A percentile compares a stretch with the other conserved stretches of the same genome.
These are phyloP conservation scores for Drosophila sturtevanti DNA, from an alignment of 1,140 invertebrate genomes.

Conservation along the genomic window DNA sequence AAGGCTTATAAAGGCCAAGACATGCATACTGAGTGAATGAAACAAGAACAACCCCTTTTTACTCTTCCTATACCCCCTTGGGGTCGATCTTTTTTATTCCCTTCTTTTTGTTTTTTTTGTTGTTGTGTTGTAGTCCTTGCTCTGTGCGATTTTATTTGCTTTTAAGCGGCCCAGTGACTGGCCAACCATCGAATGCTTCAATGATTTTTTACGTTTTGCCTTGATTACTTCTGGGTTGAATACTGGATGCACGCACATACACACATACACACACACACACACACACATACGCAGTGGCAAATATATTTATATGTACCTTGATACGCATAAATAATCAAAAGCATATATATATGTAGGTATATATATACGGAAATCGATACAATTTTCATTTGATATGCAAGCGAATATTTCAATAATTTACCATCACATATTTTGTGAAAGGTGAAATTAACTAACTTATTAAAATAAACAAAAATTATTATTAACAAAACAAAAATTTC, in stretches of 20 bases:
- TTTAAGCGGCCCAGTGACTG: slow-evolving; percentile 62
- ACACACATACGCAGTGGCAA: not conserved
- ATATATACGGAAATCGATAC: slow-evolving; percentile 35
- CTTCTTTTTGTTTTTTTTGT: slow-evolving; percentile 24
- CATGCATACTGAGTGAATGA: slow-evolving; percentile 9
- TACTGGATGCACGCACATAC: slow-evolving; percentile 9
- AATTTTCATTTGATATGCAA: slow-evolving; percentile 59
- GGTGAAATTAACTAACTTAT: slow-evolving; percentile 27
- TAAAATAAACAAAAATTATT: slow-evolving; percentile 28
- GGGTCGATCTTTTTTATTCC: not conserved
- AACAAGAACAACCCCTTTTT: not conserved
- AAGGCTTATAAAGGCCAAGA: slow-evolving; percentile 17
- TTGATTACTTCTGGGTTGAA: slow-evolving; percentile 57
- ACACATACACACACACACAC: not conserved
- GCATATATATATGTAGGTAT: not conserved
- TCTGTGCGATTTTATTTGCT: slow-evolving; percentile 68
- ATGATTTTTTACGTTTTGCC: slow-evolving; percentile 43
- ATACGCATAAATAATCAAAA: slow-evolving; percentile 64
- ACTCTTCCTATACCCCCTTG: not conserved
- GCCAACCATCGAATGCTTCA: slow-evolving; percentile 45
- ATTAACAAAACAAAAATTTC: slow-evolving; percentile 15
- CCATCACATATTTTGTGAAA: not conserved
- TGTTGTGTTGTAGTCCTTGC: slow-evolving; percentile 27
- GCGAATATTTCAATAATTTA: slow-evolving; percentile 44
- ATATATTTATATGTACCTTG: not conserved